Conservation (phyloP, 2,113 vertebrate genomes). For the Piprites chloris region DNA sequence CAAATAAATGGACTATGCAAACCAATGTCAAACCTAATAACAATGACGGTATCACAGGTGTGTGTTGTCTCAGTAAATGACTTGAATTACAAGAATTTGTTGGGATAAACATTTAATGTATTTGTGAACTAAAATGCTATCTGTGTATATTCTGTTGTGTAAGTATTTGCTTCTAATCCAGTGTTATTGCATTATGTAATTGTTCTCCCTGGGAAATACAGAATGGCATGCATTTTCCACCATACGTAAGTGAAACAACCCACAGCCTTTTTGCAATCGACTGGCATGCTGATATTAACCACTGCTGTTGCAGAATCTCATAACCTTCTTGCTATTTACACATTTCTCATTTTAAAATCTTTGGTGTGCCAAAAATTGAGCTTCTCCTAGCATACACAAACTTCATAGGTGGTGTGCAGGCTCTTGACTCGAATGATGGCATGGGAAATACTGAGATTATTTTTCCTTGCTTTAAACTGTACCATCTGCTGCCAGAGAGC, state of each 20-base stretch:
- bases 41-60: slow-evolving; percentile 14
- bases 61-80: slow-evolving; percentile 54
- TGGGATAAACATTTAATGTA: slow-evolving; percentile 64
- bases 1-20: slow-evolving; percentile 38
- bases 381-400: slow-evolving; percentile 69
- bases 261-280: slow-evolving; percentile 78
- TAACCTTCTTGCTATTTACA: slow-evolving; percentile 75
- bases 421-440: slow-evolving; percentile 76
- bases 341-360: slow-evolving; percentile 74
- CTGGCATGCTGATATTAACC: slow-evolving; percentile 88
- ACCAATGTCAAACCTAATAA: background rate
- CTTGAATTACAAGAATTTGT: slow-evolving; percentile 54
- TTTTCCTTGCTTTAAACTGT: slow-evolving; percentile 77
- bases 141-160: slow-evolving; percentile 78
- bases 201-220: slow-evolving; percentile 84
- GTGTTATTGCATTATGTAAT: slow-evolving; percentile 89
- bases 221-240: slow-evolving; percentile 93
- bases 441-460: slow-evolving; percentile 75
- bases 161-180: slow-evolving; percentile 85
- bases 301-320: slow-evolving; percentile 78
- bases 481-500: slow-evolving; percentile 78
- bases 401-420: slow-evolving; percentile 71
- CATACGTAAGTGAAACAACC: slow-evolving; percentile 90
- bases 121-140: slow-evolving; percentile 80
- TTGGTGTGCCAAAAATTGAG: slow-evolving; percentile 71